Evolutionary conservation across 1,140 invertebrate genomes (phyloP), one percentile per base, ranked within the genome.

Genomic region (Trinorchestia longiramus): DNA sequence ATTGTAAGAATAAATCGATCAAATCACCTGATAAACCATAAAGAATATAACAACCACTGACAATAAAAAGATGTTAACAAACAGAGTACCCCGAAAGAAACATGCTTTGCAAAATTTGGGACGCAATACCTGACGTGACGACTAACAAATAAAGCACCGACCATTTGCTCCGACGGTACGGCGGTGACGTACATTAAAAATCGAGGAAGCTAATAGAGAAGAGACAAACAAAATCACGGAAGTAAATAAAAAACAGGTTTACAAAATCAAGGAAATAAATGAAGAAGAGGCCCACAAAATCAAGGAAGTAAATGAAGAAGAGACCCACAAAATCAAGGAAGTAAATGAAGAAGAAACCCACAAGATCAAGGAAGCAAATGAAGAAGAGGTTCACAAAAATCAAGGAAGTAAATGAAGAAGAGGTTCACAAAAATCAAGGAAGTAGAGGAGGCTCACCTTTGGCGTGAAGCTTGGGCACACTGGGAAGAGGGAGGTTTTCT

Each of bases 391-490:
- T n/a, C n/a, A n/a, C n/a, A n/a, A 77, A 77, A 40, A 19, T 77
- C 62, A 40, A 19, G 62, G n/a, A n/a, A n/a, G n/a, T n/a, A n/a
- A n/a, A n/a, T n/a, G n/a, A n/a, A n/a, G n/a, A 36, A 8, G 17
- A 42, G n/a, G n/a, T n/a, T n/a, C n/a, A n/a, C n/a, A n/a, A 77
- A 77, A 40, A 19, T 77, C 62, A 40, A 19, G 62, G n/a, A n/a
- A n/a, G n/a, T n/a, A n/a, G n/a, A n/a, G n/a, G n/a, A n/a, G 11
- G 41, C 92, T 94, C 92, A 94, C 92, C 92, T 94, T 94, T 45
- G 44, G 92, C 19, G 43, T 47, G 92, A 15, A 94, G 92, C 41
- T 45, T 94, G 40, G 43, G 44, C 40, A 94, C 92, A 43, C 43
- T 94, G 92, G 92, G 44, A 45, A 94, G 43, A 94, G 92, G 92